Conservation (phyloP, 2,888 invertebrate genomes). For the Cyrtodaria siliqua region DNA sequence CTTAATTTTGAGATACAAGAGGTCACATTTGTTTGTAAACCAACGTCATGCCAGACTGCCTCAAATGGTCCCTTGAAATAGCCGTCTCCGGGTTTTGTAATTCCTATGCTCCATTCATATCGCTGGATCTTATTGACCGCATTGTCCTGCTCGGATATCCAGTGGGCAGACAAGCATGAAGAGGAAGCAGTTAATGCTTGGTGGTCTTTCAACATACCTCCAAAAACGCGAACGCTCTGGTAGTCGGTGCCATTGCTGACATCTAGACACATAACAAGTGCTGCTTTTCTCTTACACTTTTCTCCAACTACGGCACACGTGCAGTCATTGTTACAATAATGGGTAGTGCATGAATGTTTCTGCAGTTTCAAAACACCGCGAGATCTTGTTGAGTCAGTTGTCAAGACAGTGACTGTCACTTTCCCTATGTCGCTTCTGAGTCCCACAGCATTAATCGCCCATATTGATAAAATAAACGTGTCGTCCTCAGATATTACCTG, state of each 20-base stretch:
- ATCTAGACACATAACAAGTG: too few relatives aligned
- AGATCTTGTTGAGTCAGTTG: too few relatives aligned
- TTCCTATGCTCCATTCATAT: conserved; percentile 66
- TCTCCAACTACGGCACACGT: conserved; percentile 67
- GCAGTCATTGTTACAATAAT: conserved; percentile 64
- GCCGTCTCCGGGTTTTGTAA: conserved; percentile 50
- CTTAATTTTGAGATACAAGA: conserved; percentile 53
- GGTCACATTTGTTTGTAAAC: conserved; percentile 25
- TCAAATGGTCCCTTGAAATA: conserved; percentile 50
- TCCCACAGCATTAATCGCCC: conserved; percentile 60
- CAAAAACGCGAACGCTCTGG: conserved; percentile 17
- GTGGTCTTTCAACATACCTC: not conserved
- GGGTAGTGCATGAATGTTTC: conserved; percentile 61
- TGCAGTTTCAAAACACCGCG: conserved; percentile 52
- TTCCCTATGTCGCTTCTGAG: conserved; percentile 46
- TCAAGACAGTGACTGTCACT: conserved; percentile 52
- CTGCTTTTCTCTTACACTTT: conserved; percentile 38
- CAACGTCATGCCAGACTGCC: conserved; percentile 62
- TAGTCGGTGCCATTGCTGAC: not conserved
- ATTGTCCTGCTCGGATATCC: conserved; percentile 3
- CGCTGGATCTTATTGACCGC: conserved; percentile 4
- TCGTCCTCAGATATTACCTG: conserved; percentile 11
- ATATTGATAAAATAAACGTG: conserved; percentile 45
- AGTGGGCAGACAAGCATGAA: conserved; percentile 39
- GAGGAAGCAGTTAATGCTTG: conserved; percentile 35